Conservation (phyloP, 2,888 invertebrate species). For the Eremobia ochroleuca region DNA sequence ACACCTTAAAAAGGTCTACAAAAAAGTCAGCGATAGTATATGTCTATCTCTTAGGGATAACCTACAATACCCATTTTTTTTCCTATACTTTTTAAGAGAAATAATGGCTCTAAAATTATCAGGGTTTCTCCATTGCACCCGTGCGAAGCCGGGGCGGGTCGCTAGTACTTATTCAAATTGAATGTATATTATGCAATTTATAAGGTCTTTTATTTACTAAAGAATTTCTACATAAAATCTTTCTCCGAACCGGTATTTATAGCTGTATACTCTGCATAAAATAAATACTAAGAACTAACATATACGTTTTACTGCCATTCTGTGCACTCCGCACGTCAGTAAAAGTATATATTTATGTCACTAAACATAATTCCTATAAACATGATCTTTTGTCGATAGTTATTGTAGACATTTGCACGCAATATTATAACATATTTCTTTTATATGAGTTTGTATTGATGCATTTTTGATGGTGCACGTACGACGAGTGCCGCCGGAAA, state of each 20-base stretch:
- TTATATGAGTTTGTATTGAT: constrained; percentile 12
- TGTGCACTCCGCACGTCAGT: too few relatives aligned
- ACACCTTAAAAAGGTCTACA: too few relatives aligned
- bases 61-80: too few relatives aligned
- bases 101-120: too few relatives aligned
- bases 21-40: too few relatives aligned
- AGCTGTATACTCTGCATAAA: constrained; percentile 9
- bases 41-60: too few relatives aligned
- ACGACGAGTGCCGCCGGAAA: not conserved
- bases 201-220: not conserved
- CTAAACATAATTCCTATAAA: constrained; percentile 39
- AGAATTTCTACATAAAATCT: constrained; percentile 7
- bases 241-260: constrained; percentile 26
- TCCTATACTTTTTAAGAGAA: too few relatives aligned
- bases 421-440: constrained; percentile 15
- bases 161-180: too few relatives aligned
- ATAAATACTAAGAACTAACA: constrained; percentile 37
- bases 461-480: constrained; percentile 40
- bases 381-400: constrained; percentile 35
- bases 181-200: not conserved
- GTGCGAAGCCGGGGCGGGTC: too few relatives aligned
- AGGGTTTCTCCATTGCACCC: too few relatives aligned
- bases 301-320: too few relatives aligned
- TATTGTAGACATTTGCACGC: constrained; percentile 41
- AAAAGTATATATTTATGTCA: constrained; percentile 38